phyloP scores from a whole-genome alignment of 64 coral and sea anemone species.

The Porites lutea region DNA sequence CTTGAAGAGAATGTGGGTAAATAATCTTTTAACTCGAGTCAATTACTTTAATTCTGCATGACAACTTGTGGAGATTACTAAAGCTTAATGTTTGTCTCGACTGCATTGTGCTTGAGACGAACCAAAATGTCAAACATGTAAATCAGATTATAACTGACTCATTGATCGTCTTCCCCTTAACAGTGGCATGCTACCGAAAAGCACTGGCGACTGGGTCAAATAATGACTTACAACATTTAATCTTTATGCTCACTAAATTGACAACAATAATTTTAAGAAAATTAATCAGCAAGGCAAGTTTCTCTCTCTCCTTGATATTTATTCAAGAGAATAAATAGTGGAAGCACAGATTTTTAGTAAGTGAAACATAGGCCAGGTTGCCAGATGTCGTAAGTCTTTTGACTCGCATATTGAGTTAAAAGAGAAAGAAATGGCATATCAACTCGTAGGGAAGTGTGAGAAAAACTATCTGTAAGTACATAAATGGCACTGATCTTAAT shows the following conservation, averaged over 20 bases:
- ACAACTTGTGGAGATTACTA: background rate
- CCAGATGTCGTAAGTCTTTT: background rate
- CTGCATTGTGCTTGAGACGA: background rate
- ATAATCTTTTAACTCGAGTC: background rate
- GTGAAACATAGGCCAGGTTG: background rate
- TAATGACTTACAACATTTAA: background rate
- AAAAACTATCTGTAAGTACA: too few species aligned
- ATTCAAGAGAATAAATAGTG: too few species aligned
- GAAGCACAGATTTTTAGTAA: too few species aligned
- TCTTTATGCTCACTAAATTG: background rate
- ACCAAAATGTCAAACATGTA: background rate
- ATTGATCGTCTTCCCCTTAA: background rate
- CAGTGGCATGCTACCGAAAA: background rate
- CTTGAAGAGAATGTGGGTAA: background rate
- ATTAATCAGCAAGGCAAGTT: too few species aligned
- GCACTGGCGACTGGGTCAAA: background rate
- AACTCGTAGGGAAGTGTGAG: too few species aligned
- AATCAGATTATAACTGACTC: background rate
- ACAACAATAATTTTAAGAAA: background rate
- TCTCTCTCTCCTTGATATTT: too few species aligned
- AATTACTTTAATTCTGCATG: conserved; percentile 1
- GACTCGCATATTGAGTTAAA: too few species aligned
- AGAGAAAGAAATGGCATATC: too few species aligned
- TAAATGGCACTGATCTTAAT: too few species aligned
- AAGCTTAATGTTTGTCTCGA: background rate